These are phyloP conservation scores for Cantharis lateralis DNA, from an alignment of 2,888 invertebrate genomes.

Conservation along the genomic window DNA sequence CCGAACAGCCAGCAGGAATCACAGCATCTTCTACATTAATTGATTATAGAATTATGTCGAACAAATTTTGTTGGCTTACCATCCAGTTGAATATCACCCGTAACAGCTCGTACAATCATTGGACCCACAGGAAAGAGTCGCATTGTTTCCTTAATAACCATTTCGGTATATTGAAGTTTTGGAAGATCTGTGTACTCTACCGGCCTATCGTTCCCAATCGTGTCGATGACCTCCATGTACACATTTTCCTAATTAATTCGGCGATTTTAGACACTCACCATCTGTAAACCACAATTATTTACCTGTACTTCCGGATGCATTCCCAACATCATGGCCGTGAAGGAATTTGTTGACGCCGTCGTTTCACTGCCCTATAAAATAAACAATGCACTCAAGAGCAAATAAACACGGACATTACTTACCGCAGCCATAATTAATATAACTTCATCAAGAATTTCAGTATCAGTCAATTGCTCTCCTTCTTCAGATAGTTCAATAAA, in stretches of 20 bases:
- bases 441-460: slow-evolving; percentile 30
- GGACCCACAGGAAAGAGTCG: slow-evolving; percentile 28
- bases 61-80: slow-evolving; percentile 4
- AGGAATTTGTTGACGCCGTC: slow-evolving; percentile 40
- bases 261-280: neutral
- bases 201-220: slow-evolving; percentile 8
- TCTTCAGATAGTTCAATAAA: slow-evolving; percentile 49
- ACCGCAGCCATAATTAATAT: slow-evolving; percentile 28
- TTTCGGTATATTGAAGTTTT: slow-evolving; percentile 23
- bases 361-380: slow-evolving; percentile 43
- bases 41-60: neutral
- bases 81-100: slow-evolving; percentile 23
- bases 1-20: slow-evolving; percentile 6
- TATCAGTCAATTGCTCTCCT: slow-evolving; percentile 13
- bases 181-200: slow-evolving; percentile 17
- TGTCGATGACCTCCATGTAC: slow-evolving; percentile 25
- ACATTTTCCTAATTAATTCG: slow-evolving; percentile 13
- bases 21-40: neutral
- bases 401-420: no score
- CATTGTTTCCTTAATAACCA: slow-evolving; percentile 31
- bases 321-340: slow-evolving; percentile 39
- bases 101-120: slow-evolving; percentile 11
- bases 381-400: neutral
- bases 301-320: slow-evolving; percentile 43
- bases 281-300: neutral